Evolutionary conservation across 2,797 vertebrate species (phyloP), one percentile per base, ranked within the genome.

Genomic region (Octomys mimax): DNA sequence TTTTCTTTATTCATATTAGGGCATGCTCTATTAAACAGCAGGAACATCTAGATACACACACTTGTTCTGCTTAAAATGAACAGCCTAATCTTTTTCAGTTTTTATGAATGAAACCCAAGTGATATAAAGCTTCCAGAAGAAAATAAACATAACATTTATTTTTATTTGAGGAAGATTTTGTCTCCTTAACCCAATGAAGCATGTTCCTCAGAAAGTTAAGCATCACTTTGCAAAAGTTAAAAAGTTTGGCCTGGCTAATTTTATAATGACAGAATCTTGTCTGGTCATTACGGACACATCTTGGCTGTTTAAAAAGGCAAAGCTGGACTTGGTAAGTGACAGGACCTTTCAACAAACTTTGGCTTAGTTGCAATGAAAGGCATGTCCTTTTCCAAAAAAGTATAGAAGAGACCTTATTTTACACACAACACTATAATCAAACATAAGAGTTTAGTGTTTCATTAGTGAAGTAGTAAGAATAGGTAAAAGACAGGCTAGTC

Each of bases 281-380:
- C 97, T 95, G 95, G 92, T 97, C 93, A 94, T 97, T 97, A 98
- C 95, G 80, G 89, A 94, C 80, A 96, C 80, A 96, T 92, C 68
- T 86, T 95, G 92, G 77, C 89, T 97, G 57, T 81, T 96, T 96
- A 95, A 98, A 87, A 64, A 64, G 94, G 96, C 80, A 96, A 97
- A 91, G 91, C 88, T 71, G 13, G 70, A 89, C 68, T 96, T 81
- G 85, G 59, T 87, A 89, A 96, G 91, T 97, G 96, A 92, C 94
- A 97, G 89, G 18, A 77, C 91, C 91, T 97, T 95, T 96, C 89
- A 94, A 96, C 31, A 75, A 97, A 95, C 22, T 96, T 92, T 87
- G 80, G 52, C 89, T 92, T 92, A 87, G 75, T 84, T 91, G 49
- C 84, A 96, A 95, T 92, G 39, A 93, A 92, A 92, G 8, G 13